Conservation (phyloP, 2,113 vertebrate genomes). For the Corvus moneduloides region DNA sequence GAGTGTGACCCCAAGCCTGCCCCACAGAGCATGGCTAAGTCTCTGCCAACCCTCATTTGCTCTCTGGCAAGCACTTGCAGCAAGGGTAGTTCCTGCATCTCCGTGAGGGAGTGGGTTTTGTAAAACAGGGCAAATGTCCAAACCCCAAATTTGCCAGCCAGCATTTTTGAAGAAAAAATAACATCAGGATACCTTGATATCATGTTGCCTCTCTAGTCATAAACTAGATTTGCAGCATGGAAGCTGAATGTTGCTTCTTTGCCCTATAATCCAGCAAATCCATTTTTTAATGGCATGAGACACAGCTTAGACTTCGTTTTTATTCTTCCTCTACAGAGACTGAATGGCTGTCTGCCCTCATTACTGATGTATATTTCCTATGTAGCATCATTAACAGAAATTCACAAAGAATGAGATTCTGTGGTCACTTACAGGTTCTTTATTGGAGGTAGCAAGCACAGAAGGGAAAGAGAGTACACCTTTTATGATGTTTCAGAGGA, state of each 20-base stretch:
- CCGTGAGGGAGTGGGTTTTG: background rate
- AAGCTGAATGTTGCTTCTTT: background rate
- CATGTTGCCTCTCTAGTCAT: background rate
- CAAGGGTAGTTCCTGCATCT: background rate
- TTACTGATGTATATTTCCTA: background rate
- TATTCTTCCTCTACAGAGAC: background rate
- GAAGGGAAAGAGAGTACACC: background rate
- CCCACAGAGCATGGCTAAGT: background rate
- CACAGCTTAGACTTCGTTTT: background rate
- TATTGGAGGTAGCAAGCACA: background rate
- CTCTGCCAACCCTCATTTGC: background rate
- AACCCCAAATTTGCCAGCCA: background rate
- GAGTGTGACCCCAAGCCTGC: background rate
- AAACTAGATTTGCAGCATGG: background rate
- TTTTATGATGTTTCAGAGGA: background rate
- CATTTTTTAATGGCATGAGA: background rate
- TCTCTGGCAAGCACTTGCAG: background rate
- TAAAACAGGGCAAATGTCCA: background rate
- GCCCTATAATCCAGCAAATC: background rate
- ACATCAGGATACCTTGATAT: background rate
- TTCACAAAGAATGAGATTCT: background rate
- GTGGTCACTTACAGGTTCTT: background rate
- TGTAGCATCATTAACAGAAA: background rate
- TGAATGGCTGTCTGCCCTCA: background rate
- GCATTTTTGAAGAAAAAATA: background rate